Base-by-base conservation (phyloP, 2,888 invertebrate genomes). In the Erebia epiphron region DNA sequence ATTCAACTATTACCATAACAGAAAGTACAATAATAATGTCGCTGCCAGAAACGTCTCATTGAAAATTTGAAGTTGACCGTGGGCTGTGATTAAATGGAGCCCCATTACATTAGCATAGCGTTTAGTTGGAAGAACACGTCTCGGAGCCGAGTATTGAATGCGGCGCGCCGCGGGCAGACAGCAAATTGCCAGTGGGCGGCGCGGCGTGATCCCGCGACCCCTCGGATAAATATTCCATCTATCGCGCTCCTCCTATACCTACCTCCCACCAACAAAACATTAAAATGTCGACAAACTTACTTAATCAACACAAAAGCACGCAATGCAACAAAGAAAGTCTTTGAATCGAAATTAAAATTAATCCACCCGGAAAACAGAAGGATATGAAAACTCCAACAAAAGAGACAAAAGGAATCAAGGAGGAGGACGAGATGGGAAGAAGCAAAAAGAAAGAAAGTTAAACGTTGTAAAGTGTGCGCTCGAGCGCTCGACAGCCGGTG, bases 31-130 rank as follows among this genome's bases (percentile, higher is more conserved):
- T 69, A 86, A 87, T 87, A 87, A 88, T 86, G 84, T 82, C 82
- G 83, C 85, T 83, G 85, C 84, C 84, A 85, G 84, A 84, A 84
- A 87, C 84, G 85, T 85, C 87, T 89, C 88, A 91, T 90, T 91
- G 91, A 90, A 89, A 86, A 88, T 90, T 90, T 86, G 83, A 90
- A 87, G 87, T 88, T 83, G 85, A 84, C 89, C 87, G 90, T 90
- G 87, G 90, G 91, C 88, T 82, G 87, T 83, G 90, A 89, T 91
- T 90, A 90, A 91, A 90, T 89, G 86, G 87, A 86, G 87, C 83
- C 80, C 89, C 89, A 90, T 91, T 89, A 91, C 86, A 92, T 92
- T 91, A 91, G 90, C 92, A 92, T 92, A 91, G 90, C 88, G 86
- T 90, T 91, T 91, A 91, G 91, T 86, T 85, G 79, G 83, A 46